Percentiles rank a stretch among this genome's conserved stretches.
Evolutionary conservation across 2,113 vertebrate genomes (phyloP).

Genomic region (Siphamia tubifer): DNA sequence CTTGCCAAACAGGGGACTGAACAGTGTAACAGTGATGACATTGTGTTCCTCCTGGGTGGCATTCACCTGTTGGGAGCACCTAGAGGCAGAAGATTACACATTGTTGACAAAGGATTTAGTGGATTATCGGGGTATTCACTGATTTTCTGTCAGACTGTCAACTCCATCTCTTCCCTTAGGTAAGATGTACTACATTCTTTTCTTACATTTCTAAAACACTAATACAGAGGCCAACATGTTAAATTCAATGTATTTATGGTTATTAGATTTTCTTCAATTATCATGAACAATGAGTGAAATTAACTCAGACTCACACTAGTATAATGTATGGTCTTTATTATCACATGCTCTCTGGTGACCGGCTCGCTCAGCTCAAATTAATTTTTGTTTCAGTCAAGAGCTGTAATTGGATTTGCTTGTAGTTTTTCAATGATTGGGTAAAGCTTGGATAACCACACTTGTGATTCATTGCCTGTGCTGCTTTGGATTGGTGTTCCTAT

Average conservation of each 20-base stretch:
- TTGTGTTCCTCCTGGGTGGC: constrained; percentile 83
- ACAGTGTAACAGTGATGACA: constrained; percentile 81
- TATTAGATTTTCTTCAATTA: too few species aligned
- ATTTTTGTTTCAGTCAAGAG: constrained; percentile 7
- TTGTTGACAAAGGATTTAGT: constrained; percentile 9
- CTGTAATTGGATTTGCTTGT: constrained; percentile 38
- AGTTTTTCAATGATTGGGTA: constrained; percentile 33
- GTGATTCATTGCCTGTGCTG: constrained; percentile 48
- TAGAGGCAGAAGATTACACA: constrained; percentile 33
- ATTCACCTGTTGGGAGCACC: constrained; percentile 84
- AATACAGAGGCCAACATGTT: too few species aligned
- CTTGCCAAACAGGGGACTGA: constrained; percentile 83
- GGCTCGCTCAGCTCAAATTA: constrained; percentile 1
- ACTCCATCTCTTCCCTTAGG: not conserved
- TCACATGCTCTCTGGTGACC: not conserved
- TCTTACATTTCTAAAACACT: not conserved
- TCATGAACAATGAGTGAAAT: not conserved
- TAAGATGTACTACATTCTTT: not conserved
- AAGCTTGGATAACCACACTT: constrained; percentile 57
- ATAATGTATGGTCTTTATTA: too few species aligned
- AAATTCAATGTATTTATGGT: too few species aligned
- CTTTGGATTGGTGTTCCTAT: constrained; percentile 44
- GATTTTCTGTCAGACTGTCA: not conserved
- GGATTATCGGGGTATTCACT: constrained; percentile 2
- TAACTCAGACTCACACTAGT: too few species aligned